A percentile compares a stretch with the other conserved stretches of the same genome.
Evolutionary conservation across 2,113 vertebrate species (phyloP).

Genomic region (Trichomycterus rosablanca): DNA sequence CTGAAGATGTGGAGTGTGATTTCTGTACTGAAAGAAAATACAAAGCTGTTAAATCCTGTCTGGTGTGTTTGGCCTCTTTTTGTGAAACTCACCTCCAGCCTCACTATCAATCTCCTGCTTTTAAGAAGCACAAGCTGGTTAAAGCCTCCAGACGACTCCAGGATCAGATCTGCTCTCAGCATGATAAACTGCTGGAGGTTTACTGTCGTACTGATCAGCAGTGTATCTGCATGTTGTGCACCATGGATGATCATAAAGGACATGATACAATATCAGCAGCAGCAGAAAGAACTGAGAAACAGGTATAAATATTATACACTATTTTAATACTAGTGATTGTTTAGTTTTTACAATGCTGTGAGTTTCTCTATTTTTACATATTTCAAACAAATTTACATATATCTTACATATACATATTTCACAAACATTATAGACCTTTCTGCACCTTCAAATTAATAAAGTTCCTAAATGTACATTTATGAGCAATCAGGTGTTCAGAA

Average conservation of each 20-base stretch:
- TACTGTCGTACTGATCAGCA: conserved; percentile 5
- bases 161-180: conserved; percentile 12
- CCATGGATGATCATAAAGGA: not conserved
- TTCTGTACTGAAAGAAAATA: not conserved
- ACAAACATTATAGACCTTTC: too few relatives aligned
- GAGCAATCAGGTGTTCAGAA: too few relatives aligned
- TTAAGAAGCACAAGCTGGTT: not conserved
- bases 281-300: not conserved
- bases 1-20: not conserved
- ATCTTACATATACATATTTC: too few relatives aligned
- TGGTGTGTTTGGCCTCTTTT: not conserved
- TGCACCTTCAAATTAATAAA: too few relatives aligned
- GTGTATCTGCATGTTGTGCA: conserved; percentile 8
- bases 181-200: conserved; percentile 3
- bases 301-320: not conserved
- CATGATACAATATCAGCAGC: not conserved
- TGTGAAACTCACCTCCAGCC: conserved; percentile 3
- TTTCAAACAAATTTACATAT: too few relatives aligned
- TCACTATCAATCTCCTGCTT: not conserved
- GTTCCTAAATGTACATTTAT: too few relatives aligned
- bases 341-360: not conserved
- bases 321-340: not conserved
- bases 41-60: not conserved
- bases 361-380: too few relatives aligned
- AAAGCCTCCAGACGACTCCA: not conserved